Conservation (phyloP, 2,888 invertebrate species). For the Idaea dimidiata region DNA sequence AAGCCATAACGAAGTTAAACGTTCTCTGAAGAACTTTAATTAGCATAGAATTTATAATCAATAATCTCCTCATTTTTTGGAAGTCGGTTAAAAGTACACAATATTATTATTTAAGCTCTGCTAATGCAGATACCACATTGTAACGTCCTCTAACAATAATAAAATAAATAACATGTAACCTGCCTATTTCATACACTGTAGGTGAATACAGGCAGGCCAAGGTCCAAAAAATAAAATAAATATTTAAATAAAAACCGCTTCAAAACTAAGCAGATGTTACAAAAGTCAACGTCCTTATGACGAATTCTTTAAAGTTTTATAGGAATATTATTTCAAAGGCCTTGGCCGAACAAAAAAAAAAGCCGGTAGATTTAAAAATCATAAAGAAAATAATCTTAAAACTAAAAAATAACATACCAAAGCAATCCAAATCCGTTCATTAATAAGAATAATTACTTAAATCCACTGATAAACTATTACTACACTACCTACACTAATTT, state of each 20-base stretch:
- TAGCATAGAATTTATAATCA: too few species aligned
- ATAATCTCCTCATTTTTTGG: too few species aligned
- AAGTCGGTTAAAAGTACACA: too few species aligned
- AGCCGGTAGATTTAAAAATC: slow-evolving; percentile 11
- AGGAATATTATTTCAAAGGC: slow-evolving; percentile 19
- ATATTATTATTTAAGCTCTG: too few species aligned
- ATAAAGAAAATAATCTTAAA: slow-evolving; percentile 17
- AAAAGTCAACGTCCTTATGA: slow-evolving; percentile 22
- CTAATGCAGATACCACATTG: too few species aligned
- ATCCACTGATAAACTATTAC: slow-evolving; percentile 42
- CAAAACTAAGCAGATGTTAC: slow-evolving; percentile 28
- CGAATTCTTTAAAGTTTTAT: slow-evolving; percentile 25
- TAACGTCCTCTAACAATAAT: too few species aligned
- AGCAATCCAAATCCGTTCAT: slow-evolving; percentile 78
- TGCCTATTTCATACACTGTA: not conserved
- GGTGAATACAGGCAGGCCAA: slow-evolving; percentile 1
- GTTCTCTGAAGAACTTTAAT: too few species aligned
- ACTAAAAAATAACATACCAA: slow-evolving; percentile 58
- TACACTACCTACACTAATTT: slow-evolving; percentile 50
- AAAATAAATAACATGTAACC: too few species aligned
- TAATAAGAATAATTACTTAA: slow-evolving; percentile 51
- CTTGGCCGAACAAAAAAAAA: slow-evolving; percentile 20
- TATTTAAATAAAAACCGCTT: slow-evolving; percentile 15
- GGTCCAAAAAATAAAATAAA: slow-evolving; percentile 21
- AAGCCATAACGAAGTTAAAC: too few species aligned